Percentiles rank a stretch among this genome's conserved stretches.
These are phyloP conservation scores for Boulengeromyrus knoepffleri DNA, from an alignment of 2,113 vertebrate genomes.

Conservation along the genomic window DNA sequence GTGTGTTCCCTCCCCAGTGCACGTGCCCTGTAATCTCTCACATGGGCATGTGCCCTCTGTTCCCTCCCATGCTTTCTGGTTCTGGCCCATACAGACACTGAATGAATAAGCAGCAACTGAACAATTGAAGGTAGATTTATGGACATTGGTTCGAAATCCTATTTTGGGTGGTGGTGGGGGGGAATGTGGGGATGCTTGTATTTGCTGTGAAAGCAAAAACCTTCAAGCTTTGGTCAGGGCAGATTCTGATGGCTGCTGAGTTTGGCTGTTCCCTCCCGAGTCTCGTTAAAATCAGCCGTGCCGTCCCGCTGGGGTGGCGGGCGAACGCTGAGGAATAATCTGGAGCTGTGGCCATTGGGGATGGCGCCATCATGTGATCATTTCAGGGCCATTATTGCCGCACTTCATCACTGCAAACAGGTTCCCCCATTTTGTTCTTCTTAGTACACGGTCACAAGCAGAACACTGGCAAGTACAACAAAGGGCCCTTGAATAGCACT, in stretches of 20 bases:
- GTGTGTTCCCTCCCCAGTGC: too few species aligned
- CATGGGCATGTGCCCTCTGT: not conserved
- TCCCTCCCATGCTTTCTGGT: not conserved
- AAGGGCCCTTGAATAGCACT: not conserved
- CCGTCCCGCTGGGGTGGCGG: not conserved
- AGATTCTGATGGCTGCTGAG: not conserved
- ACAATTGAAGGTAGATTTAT: not conserved
- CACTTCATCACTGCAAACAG: not conserved
- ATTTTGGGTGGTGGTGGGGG: not conserved
- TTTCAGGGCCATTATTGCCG: not conserved
- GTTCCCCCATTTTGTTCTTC: not conserved
- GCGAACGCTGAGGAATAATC: not conserved
- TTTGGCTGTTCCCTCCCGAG: not conserved
- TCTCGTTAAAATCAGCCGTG: not conserved
- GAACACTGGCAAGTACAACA: not conserved
- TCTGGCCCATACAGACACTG: not conserved
- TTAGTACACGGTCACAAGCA: not conserved
- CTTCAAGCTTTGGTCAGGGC: not conserved
- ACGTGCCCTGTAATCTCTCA: too few species aligned
- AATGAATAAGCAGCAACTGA: not conserved
- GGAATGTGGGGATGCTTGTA: not conserved
- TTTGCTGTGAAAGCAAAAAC: not conserved
- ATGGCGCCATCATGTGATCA: not conserved
- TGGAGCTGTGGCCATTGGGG: not conserved
- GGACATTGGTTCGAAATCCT: not conserved